A percentile compares a stretch with the other conserved stretches of the same genome.
Evolutionary conservation across 2,113 vertebrate genomes (phyloP).

Genomic region (Calypte anna): DNA sequence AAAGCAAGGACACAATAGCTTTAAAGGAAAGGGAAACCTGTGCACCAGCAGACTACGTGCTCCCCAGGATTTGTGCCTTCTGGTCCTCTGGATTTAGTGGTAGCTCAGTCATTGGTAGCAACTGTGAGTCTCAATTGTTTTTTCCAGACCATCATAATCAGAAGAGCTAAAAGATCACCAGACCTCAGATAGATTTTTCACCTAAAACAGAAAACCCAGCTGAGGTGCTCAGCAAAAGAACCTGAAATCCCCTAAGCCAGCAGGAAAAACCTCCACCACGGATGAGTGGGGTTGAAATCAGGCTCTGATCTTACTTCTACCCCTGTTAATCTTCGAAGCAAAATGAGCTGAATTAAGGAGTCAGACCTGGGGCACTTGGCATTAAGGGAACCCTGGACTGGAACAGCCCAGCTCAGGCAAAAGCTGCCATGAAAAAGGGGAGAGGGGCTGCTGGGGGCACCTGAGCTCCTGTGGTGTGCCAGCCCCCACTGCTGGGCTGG

Average conservation of each 20-base stretch:
- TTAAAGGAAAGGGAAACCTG: background rate
- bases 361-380: background rate
- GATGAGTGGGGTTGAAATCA: background rate
- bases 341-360: background rate
- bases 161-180: background rate
- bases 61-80: background rate
- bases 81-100: background rate
- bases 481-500: background rate
- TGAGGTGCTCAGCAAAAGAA: background rate
- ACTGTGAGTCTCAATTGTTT: background rate
- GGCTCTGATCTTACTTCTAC: background rate
- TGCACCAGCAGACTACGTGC: fast-evolving
- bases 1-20: background rate
- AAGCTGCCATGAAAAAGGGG: background rate
- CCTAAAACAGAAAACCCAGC: background rate
- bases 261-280: background rate
- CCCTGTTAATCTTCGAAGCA: background rate
- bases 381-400: background rate
- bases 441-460: background rate
- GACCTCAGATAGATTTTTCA: background rate
- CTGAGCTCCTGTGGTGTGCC: background rate
- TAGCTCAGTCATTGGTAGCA: background rate
- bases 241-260: fast-evolving
- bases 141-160: background rate
- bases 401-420: background rate